These are phyloP conservation scores for Hiodon alosoides DNA, from an alignment of 2,113 vertebrate genomes.

Conservation along the genomic window DNA sequence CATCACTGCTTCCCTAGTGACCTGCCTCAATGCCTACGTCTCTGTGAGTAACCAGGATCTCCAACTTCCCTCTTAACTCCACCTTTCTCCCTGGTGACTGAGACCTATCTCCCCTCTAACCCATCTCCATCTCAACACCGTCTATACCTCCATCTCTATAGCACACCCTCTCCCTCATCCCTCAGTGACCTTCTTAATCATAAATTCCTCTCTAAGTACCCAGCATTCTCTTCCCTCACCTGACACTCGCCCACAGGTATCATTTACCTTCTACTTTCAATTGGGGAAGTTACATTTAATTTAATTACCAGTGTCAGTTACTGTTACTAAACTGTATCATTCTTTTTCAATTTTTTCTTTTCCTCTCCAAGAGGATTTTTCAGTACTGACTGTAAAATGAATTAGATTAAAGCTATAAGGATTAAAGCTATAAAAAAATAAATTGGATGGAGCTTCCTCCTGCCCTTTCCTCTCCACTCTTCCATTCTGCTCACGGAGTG, in stretches of 20 bases:
- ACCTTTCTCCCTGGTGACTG: too few relatives aligned
- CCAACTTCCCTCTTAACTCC: too few relatives aligned
- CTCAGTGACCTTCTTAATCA: too few relatives aligned
- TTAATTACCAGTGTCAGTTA: neutral
- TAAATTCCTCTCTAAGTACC: neutral
- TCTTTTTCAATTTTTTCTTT: too few relatives aligned
- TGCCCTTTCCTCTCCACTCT: neutral
- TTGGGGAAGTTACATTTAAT: neutral
- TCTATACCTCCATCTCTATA: too few relatives aligned
- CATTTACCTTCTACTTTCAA: neutral
- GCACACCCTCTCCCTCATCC: too few relatives aligned
- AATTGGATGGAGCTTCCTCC: neutral
- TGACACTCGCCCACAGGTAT: neutral
- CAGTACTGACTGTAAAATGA: neutral
- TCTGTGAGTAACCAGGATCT: too few relatives aligned
- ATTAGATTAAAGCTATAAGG: neutral
- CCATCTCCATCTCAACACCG: too few relatives aligned
- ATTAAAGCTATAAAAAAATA: neutral
- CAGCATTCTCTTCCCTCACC: neutral
- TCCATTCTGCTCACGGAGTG: slow-evolving; percentile 28
- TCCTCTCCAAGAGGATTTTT: neutral
- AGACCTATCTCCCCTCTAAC: too few relatives aligned
- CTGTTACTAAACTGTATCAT: neutral
- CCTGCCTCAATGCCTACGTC: too few relatives aligned
- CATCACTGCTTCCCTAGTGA: too few relatives aligned